Evolutionary conservation across 2,797 vertebrate species (phyloP).

Genomic region (Spinus olivaceus): DNA sequence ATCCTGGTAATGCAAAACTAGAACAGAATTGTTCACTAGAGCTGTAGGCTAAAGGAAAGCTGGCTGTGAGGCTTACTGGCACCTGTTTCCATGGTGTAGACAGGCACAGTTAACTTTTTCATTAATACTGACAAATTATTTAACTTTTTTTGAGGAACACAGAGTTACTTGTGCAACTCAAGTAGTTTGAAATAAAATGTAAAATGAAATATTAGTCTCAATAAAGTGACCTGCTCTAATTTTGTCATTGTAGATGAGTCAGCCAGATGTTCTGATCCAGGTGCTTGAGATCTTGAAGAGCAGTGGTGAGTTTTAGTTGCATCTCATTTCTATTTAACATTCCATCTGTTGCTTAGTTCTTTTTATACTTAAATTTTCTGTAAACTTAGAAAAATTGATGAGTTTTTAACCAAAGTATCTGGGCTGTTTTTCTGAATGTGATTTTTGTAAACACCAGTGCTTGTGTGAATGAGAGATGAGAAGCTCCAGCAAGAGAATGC

Average conservation of each 20-base stretch:
- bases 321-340: neutral
- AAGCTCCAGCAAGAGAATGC: neutral
- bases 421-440: neutral
- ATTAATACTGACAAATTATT: neutral
- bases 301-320: slow-evolving; percentile 79
- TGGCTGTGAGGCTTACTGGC: neutral
- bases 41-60: neutral
- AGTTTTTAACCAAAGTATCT: neutral
- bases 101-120: neutral
- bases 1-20: neutral
- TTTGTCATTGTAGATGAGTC: slow-evolving; percentile 86
- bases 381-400: neutral
- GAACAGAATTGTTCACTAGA: neutral
- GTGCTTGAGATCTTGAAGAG: slow-evolving; percentile 95
- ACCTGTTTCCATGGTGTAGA: neutral
- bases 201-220: neutral
- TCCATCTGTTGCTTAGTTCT: neutral
- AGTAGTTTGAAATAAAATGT: neutral
- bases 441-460: neutral
- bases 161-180: neutral
- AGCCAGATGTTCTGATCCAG: slow-evolving; percentile 95
- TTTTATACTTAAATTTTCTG: neutral
- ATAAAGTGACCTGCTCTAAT: neutral
- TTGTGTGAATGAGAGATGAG: neutral
- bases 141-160: neutral